phyloP scores from a whole-genome alignment of 2,888 invertebrate genomes.

The Tetranychus truncatus region DNA sequence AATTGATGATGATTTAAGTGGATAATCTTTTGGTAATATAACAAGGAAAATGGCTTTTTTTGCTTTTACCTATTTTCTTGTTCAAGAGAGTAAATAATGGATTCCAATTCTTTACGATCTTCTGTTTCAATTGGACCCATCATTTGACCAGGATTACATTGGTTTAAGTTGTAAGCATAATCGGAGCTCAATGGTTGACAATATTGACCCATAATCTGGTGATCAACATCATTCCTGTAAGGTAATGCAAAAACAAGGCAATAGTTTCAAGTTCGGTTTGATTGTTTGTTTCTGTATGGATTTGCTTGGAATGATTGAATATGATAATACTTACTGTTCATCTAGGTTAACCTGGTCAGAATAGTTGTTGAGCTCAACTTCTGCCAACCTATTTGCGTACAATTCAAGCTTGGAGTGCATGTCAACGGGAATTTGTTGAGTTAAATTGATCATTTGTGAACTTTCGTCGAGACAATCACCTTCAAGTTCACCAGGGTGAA shows the following conservation, averaged over 20 bases:
- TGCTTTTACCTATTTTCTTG: constrained; percentile 58
- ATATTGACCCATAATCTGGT: constrained; percentile 59
- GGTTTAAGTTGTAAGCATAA: constrained; percentile 43
- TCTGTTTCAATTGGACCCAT: constrained; percentile 69
- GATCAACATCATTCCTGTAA: constrained; percentile 40
- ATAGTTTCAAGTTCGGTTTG: too few species aligned
- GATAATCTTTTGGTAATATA: not conserved
- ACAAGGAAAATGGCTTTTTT: not conserved
- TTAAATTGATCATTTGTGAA: constrained; percentile 57
- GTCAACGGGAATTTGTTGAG: constrained; percentile 33
- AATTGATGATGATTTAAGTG: too few species aligned
- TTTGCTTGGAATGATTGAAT: too few species aligned
- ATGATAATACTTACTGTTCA: not conserved
- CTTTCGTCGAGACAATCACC: constrained; percentile 41
- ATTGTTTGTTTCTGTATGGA: constrained; percentile 48
- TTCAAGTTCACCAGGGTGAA: constrained; percentile 25
- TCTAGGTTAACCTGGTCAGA: constrained; percentile 57
- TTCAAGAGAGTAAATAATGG: constrained; percentile 75
- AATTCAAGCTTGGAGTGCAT: constrained; percentile 91
- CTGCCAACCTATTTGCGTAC: constrained; percentile 76
- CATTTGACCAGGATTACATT: constrained; percentile 53
- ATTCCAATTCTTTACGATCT: constrained; percentile 84
- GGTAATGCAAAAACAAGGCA: too few species aligned
- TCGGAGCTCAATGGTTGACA: constrained; percentile 15
- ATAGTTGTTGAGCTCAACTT: constrained; percentile 60